These are phyloP conservation scores for Alloscopus bannaensis DNA, from an alignment of 2,888 invertebrate species.

Conservation along the genomic window DNA sequence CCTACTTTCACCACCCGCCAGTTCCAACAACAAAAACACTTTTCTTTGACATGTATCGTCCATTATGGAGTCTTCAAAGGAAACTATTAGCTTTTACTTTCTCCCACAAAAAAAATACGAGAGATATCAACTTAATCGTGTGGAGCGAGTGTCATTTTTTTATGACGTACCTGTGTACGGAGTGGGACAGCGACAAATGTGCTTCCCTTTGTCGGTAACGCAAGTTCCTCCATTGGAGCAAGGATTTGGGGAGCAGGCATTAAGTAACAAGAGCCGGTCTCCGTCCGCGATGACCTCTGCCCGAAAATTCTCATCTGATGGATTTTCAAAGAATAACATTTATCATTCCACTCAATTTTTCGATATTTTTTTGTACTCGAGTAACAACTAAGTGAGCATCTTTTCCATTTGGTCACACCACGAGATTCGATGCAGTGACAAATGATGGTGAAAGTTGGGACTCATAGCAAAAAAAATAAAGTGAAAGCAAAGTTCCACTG, in stretches of 20 bases:
- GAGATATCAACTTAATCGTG: too few relatives aligned
- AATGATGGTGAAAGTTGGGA: too few relatives aligned
- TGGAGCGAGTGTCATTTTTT: background rate
- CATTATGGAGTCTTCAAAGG: background rate
- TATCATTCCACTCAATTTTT: too few relatives aligned
- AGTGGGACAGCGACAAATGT: conserved; percentile 83
- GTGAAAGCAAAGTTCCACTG: too few relatives aligned
- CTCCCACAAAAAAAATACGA: too few relatives aligned
- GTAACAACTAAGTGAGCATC: too few relatives aligned
- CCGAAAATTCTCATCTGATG: conserved; percentile 81
- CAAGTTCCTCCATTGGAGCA: conserved; percentile 85
- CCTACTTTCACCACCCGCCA: background rate
- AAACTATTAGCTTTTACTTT: conserved; percentile 3
- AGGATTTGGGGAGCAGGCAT: conserved; percentile 85
- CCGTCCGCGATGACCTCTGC: conserved; percentile 78
- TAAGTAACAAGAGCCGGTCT: conserved; percentile 68
- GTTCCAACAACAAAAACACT: too few relatives aligned
- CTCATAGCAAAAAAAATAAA: too few relatives aligned
- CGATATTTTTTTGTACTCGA: too few relatives aligned
- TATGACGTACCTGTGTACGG: conserved; percentile 86
- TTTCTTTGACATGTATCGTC: background rate
- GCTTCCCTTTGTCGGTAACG: conserved; percentile 76
- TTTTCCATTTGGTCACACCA: too few relatives aligned
- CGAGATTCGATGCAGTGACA: too few relatives aligned
- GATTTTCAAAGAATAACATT: conserved; percentile 13